Conservation (phyloP, 2,113 vertebrate genomes). For the Pseudois nayaur region DNA sequence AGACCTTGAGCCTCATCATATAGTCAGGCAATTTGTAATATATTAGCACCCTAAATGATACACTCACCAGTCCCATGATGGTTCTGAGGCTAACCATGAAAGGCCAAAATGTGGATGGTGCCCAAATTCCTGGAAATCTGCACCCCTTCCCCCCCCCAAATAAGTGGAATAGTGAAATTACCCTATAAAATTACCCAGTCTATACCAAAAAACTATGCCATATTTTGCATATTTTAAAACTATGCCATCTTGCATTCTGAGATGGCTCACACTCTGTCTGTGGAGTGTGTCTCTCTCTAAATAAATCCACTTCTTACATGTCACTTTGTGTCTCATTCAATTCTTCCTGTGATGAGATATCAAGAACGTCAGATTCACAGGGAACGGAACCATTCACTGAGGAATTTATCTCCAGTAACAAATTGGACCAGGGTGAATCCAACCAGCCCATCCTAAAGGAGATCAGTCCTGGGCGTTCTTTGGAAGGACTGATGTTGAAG, state of each 20-base stretch:
- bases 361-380: neutral
- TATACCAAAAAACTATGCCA: neutral
- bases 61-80: neutral
- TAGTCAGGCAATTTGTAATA: neutral
- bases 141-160: neutral
- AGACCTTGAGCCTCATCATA: neutral
- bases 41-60: neutral
- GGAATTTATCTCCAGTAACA: neutral
- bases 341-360: neutral
- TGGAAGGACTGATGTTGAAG: neutral
- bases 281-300: neutral
- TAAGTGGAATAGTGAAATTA: neutral
- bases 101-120: neutral
- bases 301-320: neutral
- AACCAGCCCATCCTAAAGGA: neutral
- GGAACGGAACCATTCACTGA: neutral
- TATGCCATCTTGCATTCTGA: neutral
- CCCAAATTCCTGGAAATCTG: neutral
- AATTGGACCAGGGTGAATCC: neutral
- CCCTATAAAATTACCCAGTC: neutral
- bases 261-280: neutral
- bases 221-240: neutral
- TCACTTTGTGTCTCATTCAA: neutral
- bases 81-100: neutral
- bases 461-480: neutral